A percentile compares a stretch with the other conserved stretches of the same genome.
These are phyloP conservation scores for Habroteleia sp. DNA, from an alignment of 2,888 invertebrate species.

Conservation along the genomic window DNA sequence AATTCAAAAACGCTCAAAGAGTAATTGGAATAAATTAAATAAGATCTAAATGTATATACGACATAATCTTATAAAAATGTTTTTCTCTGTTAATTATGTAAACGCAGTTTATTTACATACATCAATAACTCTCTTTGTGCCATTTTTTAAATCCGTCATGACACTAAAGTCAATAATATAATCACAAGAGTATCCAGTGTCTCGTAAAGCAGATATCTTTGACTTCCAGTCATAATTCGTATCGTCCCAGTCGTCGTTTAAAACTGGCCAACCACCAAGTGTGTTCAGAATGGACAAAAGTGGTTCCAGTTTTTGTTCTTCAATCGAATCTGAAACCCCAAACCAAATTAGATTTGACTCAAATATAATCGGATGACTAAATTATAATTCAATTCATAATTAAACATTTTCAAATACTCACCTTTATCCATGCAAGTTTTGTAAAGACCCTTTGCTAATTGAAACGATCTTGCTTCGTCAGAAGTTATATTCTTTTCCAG, in stretches of 20 bases:
- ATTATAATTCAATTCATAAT: too few relatives aligned
- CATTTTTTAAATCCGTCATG: constrained; percentile 94
- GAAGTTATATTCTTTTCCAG: constrained; percentile 49
- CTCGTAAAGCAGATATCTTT: constrained; percentile 90
- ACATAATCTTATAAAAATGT: too few relatives aligned
- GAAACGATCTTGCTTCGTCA: constrained; percentile 51
- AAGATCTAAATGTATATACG: too few relatives aligned
- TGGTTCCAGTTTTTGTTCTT: constrained; percentile 88
- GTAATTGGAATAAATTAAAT: too few relatives aligned
- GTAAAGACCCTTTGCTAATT: constrained; percentile 56
- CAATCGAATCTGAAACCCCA: too few relatives aligned
- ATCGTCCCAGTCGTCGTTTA: constrained; percentile 90
- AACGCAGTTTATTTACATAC: constrained; percentile 82
- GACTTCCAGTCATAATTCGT: constrained; percentile 89
- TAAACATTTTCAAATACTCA: too few relatives aligned
- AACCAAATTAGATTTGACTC: too few relatives aligned
- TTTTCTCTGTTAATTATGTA: too few relatives aligned
- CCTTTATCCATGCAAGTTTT: constrained; percentile 62
- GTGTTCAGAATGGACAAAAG: constrained; percentile 86
- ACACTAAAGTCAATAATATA: constrained; percentile 95
- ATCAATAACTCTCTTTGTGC: constrained; percentile 91
- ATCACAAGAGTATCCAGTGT: constrained; percentile 92
- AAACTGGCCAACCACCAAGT: constrained; percentile 97
- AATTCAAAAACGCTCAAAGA: too few relatives aligned
- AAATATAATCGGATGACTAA: too few relatives aligned